These are phyloP conservation scores for Euzetes globulus DNA, from an alignment of 2,888 invertebrate species.

Conservation along the genomic window DNA sequence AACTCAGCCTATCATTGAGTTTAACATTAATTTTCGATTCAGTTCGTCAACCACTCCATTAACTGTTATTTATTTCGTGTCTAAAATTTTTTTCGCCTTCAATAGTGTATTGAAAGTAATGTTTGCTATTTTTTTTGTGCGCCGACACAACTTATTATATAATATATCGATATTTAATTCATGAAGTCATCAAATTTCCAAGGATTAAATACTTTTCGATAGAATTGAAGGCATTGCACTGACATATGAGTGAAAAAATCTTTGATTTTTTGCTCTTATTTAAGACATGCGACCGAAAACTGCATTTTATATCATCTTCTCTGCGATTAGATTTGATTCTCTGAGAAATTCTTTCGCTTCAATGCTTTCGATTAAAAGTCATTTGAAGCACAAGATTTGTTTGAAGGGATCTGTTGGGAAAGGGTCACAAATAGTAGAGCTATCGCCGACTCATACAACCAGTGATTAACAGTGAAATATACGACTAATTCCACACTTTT, in stretches of 20 bases:
- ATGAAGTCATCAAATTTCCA: constrained; percentile 15
- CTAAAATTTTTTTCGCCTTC: background rate
- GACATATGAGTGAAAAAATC: background rate
- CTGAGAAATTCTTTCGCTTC: constrained; percentile 2
- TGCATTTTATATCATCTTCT: background rate
- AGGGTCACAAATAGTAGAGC: background rate
- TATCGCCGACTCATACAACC: background rate
- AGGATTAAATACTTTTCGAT: constrained; percentile 15
- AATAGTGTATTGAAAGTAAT: background rate
- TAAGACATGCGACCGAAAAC: background rate
- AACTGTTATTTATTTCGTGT: background rate
- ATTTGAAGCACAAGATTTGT: background rate
- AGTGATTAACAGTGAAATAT: background rate
- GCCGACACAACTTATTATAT: background rate
- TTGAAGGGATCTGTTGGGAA: background rate
- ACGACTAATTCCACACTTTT: background rate
- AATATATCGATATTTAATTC: constrained; percentile 14
- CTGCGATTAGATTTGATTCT: background rate
- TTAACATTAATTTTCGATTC: background rate
- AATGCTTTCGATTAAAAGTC: constrained; percentile 16
- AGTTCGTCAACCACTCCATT: constrained; percentile 11
- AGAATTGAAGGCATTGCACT: background rate
- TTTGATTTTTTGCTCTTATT: background rate
- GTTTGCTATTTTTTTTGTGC: background rate
- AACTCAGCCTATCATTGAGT: background rate